These are phyloP conservation scores for Parambassis ranga DNA, from an alignment of 2,797 vertebrate species.

Conservation along the genomic window DNA sequence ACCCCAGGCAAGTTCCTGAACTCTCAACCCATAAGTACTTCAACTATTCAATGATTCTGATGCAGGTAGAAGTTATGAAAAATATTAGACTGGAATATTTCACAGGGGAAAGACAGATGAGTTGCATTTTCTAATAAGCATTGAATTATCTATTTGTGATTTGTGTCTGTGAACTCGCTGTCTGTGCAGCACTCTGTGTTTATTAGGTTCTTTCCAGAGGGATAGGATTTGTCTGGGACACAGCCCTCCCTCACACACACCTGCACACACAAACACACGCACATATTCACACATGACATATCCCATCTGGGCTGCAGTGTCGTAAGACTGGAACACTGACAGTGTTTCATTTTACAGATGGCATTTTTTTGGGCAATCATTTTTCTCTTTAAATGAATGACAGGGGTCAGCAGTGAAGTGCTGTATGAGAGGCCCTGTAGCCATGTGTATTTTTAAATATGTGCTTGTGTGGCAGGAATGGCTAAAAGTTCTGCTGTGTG, in stretches of 20 bases:
- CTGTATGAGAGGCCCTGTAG: conserved; percentile 13
- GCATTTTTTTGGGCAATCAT: too few relatives aligned
- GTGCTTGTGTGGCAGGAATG: conserved; percentile 8
- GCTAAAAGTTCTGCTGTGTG: not conserved
- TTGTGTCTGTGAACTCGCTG: not conserved
- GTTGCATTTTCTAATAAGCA: too few relatives aligned
- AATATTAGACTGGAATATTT: conserved; percentile 1
- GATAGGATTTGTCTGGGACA: not conserved
- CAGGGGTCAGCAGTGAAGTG: conserved; percentile 22
- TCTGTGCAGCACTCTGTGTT: conserved; percentile 17
- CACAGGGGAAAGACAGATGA: too few relatives aligned
- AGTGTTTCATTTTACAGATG: too few relatives aligned
- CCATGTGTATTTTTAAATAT: conserved; percentile 15
- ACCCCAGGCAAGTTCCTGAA: conserved; percentile 16
- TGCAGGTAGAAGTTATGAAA: not conserved
- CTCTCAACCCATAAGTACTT: not conserved
- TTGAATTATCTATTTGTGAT: too few relatives aligned
- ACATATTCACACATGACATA: not conserved
- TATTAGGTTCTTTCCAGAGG: not conserved
- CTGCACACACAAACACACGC: not conserved
- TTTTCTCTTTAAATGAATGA: conserved; percentile 12
- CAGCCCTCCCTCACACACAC: not conserved
- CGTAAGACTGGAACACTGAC: not conserved
- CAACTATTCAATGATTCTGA: conserved; percentile 13
- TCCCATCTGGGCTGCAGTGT: not conserved